phyloP scores from a whole-genome alignment of 1,140 invertebrate genomes.

The Macrobrachium rosenbergii region DNA sequence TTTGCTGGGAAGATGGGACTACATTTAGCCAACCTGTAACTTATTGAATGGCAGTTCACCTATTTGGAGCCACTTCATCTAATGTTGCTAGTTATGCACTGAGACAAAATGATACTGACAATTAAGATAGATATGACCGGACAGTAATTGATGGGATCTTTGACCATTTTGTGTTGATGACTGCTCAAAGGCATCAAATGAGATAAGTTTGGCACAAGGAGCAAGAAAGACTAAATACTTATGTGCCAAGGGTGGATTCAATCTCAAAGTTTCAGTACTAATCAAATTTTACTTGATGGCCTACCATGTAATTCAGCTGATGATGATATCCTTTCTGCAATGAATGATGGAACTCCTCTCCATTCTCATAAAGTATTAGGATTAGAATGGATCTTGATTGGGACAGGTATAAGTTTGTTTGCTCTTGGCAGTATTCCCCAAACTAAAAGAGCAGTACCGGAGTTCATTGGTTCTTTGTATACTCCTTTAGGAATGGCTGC shows the following conservation, averaged over 20 bases:
- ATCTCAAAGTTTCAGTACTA: background rate
- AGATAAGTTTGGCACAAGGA: too few species aligned
- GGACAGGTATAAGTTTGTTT: background rate
- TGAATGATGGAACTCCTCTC: background rate
- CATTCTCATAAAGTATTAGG: background rate
- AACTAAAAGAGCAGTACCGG: background rate
- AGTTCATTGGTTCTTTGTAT: background rate
- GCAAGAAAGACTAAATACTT: background rate
- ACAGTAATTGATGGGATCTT: background rate
- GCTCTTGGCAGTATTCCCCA: background rate
- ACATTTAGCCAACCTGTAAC: background rate
- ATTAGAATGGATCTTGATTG: background rate
- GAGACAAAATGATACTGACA: background rate
- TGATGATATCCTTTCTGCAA: too few species aligned
- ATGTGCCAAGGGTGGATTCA: slow-evolving; percentile 13
- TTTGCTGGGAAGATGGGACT: background rate
- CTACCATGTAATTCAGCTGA: background rate
- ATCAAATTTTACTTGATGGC: background rate
- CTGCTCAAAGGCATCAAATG: too few species aligned
- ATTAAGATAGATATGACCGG: background rate
- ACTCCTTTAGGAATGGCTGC: background rate
- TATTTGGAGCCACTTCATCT: slow-evolving; percentile 7
- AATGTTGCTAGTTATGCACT: background rate
- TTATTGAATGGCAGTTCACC: slow-evolving; percentile 19
- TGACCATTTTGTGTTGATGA: slow-evolving; percentile 12